phyloP scores from a whole-genome alignment of 2,888 invertebrate genomes.

The Spisula solida region DNA sequence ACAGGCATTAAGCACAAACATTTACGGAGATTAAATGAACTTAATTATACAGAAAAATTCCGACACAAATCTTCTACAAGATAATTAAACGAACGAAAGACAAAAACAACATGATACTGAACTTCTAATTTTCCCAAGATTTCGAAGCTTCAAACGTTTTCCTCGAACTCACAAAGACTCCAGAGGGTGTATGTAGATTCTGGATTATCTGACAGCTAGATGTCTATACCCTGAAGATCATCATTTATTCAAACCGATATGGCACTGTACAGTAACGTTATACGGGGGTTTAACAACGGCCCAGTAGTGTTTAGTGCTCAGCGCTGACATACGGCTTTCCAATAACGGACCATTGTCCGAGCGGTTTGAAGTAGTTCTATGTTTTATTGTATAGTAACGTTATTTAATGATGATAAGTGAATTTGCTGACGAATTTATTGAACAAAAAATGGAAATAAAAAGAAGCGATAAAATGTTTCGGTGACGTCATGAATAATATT shows the following conservation, averaged over 20 bases:
- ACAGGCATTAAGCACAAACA: too few relatives aligned
- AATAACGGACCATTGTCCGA: slow-evolving; percentile 10
- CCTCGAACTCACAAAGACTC: not conserved
- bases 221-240: not conserved
- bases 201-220: not conserved
- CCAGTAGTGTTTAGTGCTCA: not conserved
- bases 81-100: too few relatives aligned
- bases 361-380: not conserved
- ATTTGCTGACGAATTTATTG: not conserved
- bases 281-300: not conserved
- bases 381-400: not conserved
- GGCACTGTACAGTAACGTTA: not conserved
- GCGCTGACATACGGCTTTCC: not conserved
- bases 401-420: not conserved
- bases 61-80: too few relatives aligned
- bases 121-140: not conserved
- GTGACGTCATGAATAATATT: too few relatives aligned
- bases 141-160: not conserved
- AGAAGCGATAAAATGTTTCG: too few relatives aligned
- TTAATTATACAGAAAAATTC: too few relatives aligned
- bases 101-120: too few relatives aligned
- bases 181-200: not conserved
- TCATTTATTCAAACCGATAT: slow-evolving; percentile 20
- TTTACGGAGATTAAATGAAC: too few relatives aligned
- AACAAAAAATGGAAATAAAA: not conserved